Percentiles rank a stretch among this genome's conserved stretches.
Conservation (phyloP, 2,797 vertebrate species). For the Galaxias olidus region DNA sequence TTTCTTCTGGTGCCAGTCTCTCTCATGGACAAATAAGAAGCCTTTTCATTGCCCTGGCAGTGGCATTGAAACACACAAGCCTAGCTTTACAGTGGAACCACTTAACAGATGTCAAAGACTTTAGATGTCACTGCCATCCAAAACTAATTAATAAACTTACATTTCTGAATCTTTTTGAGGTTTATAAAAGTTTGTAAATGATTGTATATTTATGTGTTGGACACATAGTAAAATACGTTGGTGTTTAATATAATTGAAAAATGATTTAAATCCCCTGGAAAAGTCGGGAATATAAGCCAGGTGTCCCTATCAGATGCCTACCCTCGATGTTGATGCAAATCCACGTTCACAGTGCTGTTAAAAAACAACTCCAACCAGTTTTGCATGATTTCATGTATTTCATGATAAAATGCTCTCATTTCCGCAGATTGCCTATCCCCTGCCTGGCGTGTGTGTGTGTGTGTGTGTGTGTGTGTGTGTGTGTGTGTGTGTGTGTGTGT, state of each 20-base stretch:
- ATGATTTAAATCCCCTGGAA: no score
- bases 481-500: slow-evolving; percentile 25
- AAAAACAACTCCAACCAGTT: slow-evolving; percentile 20
- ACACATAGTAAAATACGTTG: no score
- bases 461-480: slow-evolving; percentile 7
- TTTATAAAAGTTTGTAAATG: no score
- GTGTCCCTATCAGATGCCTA: no score
- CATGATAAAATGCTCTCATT: slow-evolving; percentile 12
- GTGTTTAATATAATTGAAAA: no score
- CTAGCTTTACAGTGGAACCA: background rate
- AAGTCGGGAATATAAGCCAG: no score
- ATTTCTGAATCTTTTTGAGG: no score
- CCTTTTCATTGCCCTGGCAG: background rate
- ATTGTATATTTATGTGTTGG: no score
- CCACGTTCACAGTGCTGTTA: background rate
- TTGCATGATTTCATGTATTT: slow-evolving; percentile 17
- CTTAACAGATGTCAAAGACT: no score
- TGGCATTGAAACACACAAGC: slow-evolving; percentile 19
- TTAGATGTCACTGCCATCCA: no score
- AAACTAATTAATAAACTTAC: no score
- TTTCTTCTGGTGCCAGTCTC: slow-evolving; percentile 13
- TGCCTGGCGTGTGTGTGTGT: background rate
- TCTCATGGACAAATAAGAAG: slow-evolving; percentile 1
- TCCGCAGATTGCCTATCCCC: background rate
- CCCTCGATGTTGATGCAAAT: background rate